Evolutionary conservation across 2,888 invertebrate species (phyloP), one percentile per base, ranked within the genome.

Genomic region (Conus canariensis): DNA sequence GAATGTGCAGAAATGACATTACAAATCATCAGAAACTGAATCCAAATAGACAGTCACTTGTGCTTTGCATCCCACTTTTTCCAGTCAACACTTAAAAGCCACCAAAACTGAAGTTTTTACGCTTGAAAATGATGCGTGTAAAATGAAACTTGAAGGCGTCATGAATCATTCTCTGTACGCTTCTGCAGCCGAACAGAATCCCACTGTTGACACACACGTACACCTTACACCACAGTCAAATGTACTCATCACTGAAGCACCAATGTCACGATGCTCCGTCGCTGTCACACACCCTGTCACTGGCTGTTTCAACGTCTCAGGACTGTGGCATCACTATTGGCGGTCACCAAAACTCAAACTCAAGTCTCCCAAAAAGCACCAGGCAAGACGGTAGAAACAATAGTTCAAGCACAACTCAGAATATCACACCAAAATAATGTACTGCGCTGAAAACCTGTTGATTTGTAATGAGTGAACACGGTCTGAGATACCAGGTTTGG

Each of bases 361-460:
- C 60, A 16, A 64, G 16, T 64, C 60, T 14, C 16, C 45, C 12
- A 80, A 45, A 80, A 80, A 80, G 80, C 80, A 80, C 80, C 80
- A 30, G 30, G 45, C 80, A 45, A 80, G 45, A 45, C 19, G 45
- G 30, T 12, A 45, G 45, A 45, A 19, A 10, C 10, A 12, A 45
- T 14, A 80, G 80, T 80, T 80, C 80, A 80, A 80, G 80, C 80
- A 80, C 80, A 80, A 80, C 80, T 45, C 80, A 30, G 80, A 80
- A 80, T 80, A 80, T 80, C 80, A 80, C 80, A 45, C 80, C 45
- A 12, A 12, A 45, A 5, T 45, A 9, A 80, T 19, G 45, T 19
- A 14, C 45, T 45, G 30, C 80, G 25, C 80, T 45, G 80, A 30
- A 30, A 12, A 3, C 45, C 77, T 77, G 30, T 30, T 30, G 30